phyloP scores from a whole-genome alignment of 2,888 invertebrate species.

The Eilema sororculum region DNA sequence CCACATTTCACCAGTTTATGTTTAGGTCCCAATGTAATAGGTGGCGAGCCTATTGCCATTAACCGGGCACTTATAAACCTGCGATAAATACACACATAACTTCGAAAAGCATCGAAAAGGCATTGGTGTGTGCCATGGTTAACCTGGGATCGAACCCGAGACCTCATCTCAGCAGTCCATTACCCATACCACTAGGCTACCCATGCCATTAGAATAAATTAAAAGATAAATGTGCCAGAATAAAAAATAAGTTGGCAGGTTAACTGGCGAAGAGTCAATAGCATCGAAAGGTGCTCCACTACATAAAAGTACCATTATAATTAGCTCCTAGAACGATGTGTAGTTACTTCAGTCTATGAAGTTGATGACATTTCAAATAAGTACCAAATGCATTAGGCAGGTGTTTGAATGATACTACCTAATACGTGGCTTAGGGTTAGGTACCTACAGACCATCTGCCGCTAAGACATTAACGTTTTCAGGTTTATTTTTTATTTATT shows the following conservation, averaged over 20 bases:
- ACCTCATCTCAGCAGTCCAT: too few relatives aligned
- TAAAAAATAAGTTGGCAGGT: background rate
- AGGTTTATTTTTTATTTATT: background rate
- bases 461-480: background rate
- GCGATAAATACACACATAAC: too few relatives aligned
- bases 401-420: background rate
- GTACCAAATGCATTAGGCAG: slow-evolving; percentile 11
- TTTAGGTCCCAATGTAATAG: too few relatives aligned
- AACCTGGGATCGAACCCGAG: too few relatives aligned
- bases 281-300: background rate
- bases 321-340: background rate
- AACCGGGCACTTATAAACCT: too few relatives aligned
- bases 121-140: too few relatives aligned
- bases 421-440: background rate
- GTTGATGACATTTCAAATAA: background rate
- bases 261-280: background rate
- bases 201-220: too few relatives aligned
- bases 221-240: too few relatives aligned
- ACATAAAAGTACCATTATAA: background rate
- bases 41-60: too few relatives aligned
- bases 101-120: too few relatives aligned
- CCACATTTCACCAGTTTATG: too few relatives aligned
- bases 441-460: slow-evolving; percentile 1
- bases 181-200: too few relatives aligned
- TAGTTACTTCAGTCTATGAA: background rate